Evolutionary conservation across 2,888 invertebrate species (phyloP), one percentile per base, ranked within the genome.

Genomic region (Sericinus montela): DNA sequence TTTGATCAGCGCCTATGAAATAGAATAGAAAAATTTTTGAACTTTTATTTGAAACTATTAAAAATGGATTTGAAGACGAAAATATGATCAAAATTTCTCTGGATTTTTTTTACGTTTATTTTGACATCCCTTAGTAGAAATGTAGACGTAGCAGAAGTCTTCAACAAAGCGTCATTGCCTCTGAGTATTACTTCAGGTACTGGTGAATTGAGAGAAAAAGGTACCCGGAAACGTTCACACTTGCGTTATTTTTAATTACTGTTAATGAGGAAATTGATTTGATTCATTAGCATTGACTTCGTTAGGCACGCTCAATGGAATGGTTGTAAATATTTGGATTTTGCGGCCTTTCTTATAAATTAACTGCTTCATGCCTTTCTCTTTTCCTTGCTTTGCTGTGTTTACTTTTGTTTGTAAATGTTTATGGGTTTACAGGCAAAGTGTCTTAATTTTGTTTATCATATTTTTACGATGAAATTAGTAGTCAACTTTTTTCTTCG

Each of bases 131-230:
- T 42, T 58, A 58, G 64, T 75, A 72, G 72, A 69, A 63, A 61
- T 65, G 57, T 77, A 75, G 73, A 59, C 52, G 48, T 77, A 71
- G 77, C 80, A 79, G 80, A 80, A 37, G 14, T 35, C 48, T 43
- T 47, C 55, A 48, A 45, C 55, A 47, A 13, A 65, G 90, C 91
- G 87, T 80, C 90, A 89, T 91, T 91, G 93, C 91, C 90, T 91
- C 91, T 96, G 98, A 98, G 98, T 98, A 98, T 98, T 98, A 97
- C 97, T 97, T 97, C 97, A 98, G 97, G 98, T 98, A 98, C 97
- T 97, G 97, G 97, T 95, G 89, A 69, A 65, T 62, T 71, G 57
- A 48, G 56, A 65, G 65, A 60, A 58, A 66, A 60, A 58, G 64
- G 71, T 71, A 63, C 56, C 51, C 42, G 53, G 59, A 60, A 45